Evolutionary conservation across 2,113 vertebrate genomes (phyloP).

Genomic region (Plectropomus leopardus): DNA sequence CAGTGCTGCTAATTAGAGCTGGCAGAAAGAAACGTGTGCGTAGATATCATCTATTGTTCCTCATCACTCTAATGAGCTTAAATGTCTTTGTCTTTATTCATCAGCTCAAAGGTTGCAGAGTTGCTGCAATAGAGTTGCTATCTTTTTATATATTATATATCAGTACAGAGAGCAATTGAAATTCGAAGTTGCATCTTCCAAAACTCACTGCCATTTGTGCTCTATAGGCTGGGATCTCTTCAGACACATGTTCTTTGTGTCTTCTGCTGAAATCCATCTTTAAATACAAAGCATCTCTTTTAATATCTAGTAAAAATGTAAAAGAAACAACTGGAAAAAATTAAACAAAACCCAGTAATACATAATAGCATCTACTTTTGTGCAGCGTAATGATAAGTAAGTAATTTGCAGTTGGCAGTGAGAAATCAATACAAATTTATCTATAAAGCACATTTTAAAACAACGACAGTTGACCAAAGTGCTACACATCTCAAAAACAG

Average conservation of each 20-base stretch:
- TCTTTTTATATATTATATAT: conserved; percentile 47
- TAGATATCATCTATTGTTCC: conserved; percentile 81
- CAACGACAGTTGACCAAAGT: too few species aligned
- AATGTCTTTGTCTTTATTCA: conserved; percentile 80
- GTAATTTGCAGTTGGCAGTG: background rate
- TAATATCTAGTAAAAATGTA: too few species aligned
- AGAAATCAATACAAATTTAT: too few species aligned
- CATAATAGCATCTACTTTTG: background rate
- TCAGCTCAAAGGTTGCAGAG: conserved; percentile 75
- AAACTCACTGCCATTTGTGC: background rate
- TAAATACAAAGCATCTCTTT: background rate
- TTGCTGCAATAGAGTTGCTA: conserved; percentile 44
- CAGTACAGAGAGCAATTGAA: conserved; percentile 31
- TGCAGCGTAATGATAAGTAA: background rate
- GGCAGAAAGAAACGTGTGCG: conserved; percentile 71
- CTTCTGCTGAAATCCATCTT: background rate
- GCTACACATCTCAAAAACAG: too few species aligned
- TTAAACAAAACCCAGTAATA: background rate
- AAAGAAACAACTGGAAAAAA: too few species aligned
- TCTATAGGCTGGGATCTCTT: conserved; percentile 9
- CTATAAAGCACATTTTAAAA: too few species aligned
- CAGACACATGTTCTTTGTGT: background rate
- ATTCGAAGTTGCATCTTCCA: conserved; percentile 14
- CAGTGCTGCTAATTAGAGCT: conserved; percentile 77
- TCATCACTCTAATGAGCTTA: conserved; percentile 82